phyloP scores from a whole-genome alignment of 2,113 vertebrate genomes.

The Corythaixoides concolor region DNA sequence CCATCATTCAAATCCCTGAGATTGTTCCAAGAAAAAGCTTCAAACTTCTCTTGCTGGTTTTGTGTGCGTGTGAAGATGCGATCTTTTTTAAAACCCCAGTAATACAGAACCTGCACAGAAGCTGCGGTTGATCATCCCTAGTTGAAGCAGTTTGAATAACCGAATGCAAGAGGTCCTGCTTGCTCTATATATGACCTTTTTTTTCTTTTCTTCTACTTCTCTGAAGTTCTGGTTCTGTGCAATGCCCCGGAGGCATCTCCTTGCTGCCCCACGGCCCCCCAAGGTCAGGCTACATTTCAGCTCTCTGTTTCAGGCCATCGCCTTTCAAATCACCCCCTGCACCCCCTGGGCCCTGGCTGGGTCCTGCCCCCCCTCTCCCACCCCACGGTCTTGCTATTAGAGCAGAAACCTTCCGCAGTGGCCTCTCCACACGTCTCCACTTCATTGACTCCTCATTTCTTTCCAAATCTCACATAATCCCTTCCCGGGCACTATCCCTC shows the following conservation, averaged over 20 bases:
- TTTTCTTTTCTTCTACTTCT: neutral
- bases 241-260: neutral
- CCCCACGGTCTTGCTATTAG: neutral
- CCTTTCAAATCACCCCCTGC: accelerated
- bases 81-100: neutral
- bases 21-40: neutral
- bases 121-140: neutral
- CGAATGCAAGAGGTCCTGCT: neutral
- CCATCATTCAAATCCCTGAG: neutral
- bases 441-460: conserved; percentile 27
- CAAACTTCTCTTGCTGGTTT: neutral
- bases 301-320: neutral
- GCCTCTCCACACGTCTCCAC: neutral
- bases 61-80: neutral
- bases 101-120: neutral
- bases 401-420: neutral
- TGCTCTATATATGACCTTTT: neutral
- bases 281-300: neutral
- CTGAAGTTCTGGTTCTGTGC: neutral
- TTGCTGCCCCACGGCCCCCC: accelerated
- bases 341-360: neutral
- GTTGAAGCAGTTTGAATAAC: neutral
- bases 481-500: neutral
- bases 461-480: neutral
- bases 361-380: neutral